phyloP scores from a whole-genome alignment of 1,140 invertebrate species.

The Eciton burchellii region DNA sequence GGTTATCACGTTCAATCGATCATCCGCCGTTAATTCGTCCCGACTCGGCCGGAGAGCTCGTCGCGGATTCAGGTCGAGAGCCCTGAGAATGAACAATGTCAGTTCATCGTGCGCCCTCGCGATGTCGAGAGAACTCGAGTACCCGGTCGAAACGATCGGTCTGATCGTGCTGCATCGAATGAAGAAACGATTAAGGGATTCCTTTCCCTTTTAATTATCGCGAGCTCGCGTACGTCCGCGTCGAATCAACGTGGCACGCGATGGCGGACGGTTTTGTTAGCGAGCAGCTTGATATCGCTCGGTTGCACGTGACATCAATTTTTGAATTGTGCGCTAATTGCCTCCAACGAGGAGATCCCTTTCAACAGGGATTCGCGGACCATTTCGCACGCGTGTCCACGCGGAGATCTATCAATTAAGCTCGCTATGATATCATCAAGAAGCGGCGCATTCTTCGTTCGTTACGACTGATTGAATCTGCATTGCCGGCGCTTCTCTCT shows the following conservation, averaged over 20 bases:
- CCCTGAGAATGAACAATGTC: background rate
- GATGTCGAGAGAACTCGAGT: background rate
- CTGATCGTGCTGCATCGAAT: too few species aligned
- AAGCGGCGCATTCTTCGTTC: constrained; percentile 55
- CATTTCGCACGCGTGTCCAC: background rate
- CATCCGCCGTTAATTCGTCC: background rate
- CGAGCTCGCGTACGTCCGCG: too few species aligned
- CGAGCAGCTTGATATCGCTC: background rate
- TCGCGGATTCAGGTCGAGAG: constrained; percentile 3
- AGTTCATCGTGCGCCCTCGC: background rate
- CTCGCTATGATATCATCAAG: constrained; percentile 33
- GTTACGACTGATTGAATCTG: constrained; percentile 54
- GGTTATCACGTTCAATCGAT: constrained; percentile 2
- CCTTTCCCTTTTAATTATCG: too few species aligned
- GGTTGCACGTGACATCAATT: constrained; percentile 1
- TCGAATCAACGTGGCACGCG: background rate
- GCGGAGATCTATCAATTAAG: constrained; percentile 31
- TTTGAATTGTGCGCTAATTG: background rate
- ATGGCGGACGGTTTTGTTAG: background rate
- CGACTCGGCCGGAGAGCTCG: background rate
- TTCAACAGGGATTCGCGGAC: constrained; percentile 4
- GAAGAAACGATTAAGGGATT: too few species aligned
- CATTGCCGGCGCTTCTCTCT: constrained; percentile 36
- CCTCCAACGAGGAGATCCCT: constrained; percentile 16
- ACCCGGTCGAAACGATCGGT: too few species aligned